A percentile compares a stretch with the other conserved stretches of the same genome.
Conservation (phyloP, 1,140 invertebrate genomes). For the Drosophila ohnishii region DNA sequence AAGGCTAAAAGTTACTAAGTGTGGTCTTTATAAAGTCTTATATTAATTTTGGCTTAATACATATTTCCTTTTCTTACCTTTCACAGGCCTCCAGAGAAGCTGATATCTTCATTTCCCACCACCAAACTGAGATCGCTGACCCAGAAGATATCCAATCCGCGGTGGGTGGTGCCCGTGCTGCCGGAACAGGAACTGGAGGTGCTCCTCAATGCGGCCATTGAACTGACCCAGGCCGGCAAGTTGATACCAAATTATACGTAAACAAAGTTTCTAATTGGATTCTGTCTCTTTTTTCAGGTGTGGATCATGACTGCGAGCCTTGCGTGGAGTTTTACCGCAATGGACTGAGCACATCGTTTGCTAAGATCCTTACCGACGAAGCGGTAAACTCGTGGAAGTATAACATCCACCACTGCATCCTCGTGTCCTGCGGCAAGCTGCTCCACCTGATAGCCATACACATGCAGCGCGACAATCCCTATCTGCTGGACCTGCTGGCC, state of each 20-base stretch:
- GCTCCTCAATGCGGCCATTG: constrained; percentile 94
- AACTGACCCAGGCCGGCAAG: constrained; percentile 91
- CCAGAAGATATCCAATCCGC: constrained; percentile 96
- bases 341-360: constrained; percentile 97
- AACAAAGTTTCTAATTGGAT: not conserved
- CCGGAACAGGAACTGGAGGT: constrained; percentile 98
- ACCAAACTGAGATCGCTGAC: constrained; percentile 93
- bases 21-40: not conserved
- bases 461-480: constrained; percentile 96
- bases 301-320: constrained; percentile 94
- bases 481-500: constrained; percentile 94
- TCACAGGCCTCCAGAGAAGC: constrained; percentile 73
- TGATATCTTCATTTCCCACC: constrained; percentile 88
- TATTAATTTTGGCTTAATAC: not conserved
- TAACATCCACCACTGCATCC: constrained; percentile 97
- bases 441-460: constrained; percentile 96
- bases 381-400: constrained; percentile 98
- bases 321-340: constrained; percentile 98
- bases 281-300: constrained; percentile 84
- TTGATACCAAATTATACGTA: not conserved
- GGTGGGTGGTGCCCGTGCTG: constrained; percentile 98
- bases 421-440: constrained; percentile 95
- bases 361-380: constrained; percentile 98
- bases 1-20: not conserved
- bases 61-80: not conserved